A percentile compares a stretch with the other conserved stretches of the same genome.
These are phyloP conservation scores for Thecocarcelia acutangulata DNA, from an alignment of 2,888 invertebrate genomes.

Conservation along the genomic window DNA sequence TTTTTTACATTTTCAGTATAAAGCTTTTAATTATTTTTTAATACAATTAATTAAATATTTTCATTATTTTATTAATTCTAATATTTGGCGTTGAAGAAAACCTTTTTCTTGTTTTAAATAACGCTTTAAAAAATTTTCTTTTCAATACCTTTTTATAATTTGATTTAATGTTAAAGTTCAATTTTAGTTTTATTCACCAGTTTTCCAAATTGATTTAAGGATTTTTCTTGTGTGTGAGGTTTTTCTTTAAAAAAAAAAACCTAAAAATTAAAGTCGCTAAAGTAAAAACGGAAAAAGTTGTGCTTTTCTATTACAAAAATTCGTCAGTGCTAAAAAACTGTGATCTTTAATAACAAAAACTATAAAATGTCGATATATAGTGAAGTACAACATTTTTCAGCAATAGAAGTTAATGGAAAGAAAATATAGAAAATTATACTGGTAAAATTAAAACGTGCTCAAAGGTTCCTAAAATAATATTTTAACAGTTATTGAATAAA, in stretches of 20 bases:
- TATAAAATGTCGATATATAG: too few species aligned
- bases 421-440: too few species aligned
- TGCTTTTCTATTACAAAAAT: constrained; percentile 33
- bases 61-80: constrained; percentile 44
- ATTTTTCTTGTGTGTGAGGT: background rate
- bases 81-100: constrained; percentile 69
- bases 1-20: constrained; percentile 65
- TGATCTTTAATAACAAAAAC: too few species aligned
- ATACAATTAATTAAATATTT: constrained; percentile 44
- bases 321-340: background rate
- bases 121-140: constrained; percentile 55
- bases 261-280: constrained; percentile 15
- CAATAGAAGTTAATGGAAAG: too few species aligned
- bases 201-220: too few species aligned
- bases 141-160: constrained; percentile 21
- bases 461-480: too few species aligned
- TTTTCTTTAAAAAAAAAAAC: constrained; percentile 43
- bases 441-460: too few species aligned
- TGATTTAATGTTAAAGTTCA: constrained; percentile 4
- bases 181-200: constrained; percentile 19
- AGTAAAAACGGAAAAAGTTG: constrained; percentile 49
- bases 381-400: too few species aligned
- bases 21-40: constrained; percentile 60
- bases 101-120: constrained; percentile 64
- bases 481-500: too few species aligned